Evolutionary conservation across 2,888 invertebrate genomes (phyloP).

Genomic region (Tachina grossa): DNA sequence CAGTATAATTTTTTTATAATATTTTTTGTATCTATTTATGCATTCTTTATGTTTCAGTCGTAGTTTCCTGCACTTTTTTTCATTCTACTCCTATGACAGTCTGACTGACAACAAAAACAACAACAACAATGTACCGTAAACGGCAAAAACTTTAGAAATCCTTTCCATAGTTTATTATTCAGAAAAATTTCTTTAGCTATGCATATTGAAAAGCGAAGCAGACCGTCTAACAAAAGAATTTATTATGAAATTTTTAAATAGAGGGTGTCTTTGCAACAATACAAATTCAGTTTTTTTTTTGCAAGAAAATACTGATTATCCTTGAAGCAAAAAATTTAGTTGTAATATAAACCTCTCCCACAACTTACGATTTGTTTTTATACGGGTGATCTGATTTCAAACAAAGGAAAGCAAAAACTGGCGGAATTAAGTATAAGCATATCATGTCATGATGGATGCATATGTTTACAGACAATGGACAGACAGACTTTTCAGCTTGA

Average conservation of each 20-base stretch:
- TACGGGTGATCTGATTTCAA: neutral
- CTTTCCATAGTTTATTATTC: neutral
- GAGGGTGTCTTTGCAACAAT: constrained; percentile 7
- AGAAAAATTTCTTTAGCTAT: neutral
- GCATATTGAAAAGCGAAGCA: neutral
- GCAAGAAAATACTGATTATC: constrained; percentile 20
- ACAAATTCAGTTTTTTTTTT: constrained; percentile 1
- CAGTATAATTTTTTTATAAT: too few relatives aligned
- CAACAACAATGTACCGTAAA: neutral
- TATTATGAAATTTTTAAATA: neutral
- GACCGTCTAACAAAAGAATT: neutral
- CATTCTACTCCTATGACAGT: too few relatives aligned
- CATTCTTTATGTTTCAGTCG: too few relatives aligned
- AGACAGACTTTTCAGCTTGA: too few relatives aligned
- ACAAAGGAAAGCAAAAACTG: neutral
- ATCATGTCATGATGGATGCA: neutral
- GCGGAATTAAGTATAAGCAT: neutral
- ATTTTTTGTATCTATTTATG: too few relatives aligned
- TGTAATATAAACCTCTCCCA: neutral
- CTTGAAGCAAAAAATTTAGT: constrained; percentile 7
- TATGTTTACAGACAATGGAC: too few relatives aligned
- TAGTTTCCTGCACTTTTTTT: too few relatives aligned
- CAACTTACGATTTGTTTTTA: neutral
- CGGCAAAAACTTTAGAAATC: neutral
- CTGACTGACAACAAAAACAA: too few relatives aligned